phyloP scores from a whole-genome alignment of 1,140 invertebrate species.

The Lerema accius region DNA sequence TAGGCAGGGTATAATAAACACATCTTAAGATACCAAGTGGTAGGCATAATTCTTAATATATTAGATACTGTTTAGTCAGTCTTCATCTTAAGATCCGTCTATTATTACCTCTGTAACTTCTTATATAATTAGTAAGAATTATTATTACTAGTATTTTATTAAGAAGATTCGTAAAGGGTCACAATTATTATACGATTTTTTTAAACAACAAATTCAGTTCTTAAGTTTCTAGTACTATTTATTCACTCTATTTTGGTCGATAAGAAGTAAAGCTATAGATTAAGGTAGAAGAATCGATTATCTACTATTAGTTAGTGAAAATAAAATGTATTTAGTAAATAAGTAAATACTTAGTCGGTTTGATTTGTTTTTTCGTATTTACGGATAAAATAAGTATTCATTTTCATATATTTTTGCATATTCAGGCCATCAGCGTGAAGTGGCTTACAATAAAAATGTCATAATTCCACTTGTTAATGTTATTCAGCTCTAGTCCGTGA shows the following conservation, averaged over 20 bases:
- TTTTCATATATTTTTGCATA: conserved; percentile 11
- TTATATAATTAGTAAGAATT: conserved; percentile 22
- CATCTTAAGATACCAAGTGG: conserved; percentile 61
- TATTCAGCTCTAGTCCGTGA: conserved; percentile 3
- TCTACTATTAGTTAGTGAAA: too few species aligned
- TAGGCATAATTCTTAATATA: conserved; percentile 25
- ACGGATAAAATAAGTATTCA: background rate
- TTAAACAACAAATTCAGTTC: conserved; percentile 38
- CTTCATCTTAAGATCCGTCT: conserved; percentile 74
- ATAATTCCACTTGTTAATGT: conserved; percentile 21
- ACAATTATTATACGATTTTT: conserved; percentile 18
- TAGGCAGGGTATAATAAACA: conserved; percentile 60
- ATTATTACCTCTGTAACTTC: conserved; percentile 54
- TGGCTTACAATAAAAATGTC: conserved; percentile 16
- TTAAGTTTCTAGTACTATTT: conserved; percentile 37
- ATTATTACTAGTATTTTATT: conserved; percentile 42
- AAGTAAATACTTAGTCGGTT: too few species aligned
- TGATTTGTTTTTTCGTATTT: background rate
- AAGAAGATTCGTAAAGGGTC: conserved; percentile 34
- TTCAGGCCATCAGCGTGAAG: conserved; percentile 17
- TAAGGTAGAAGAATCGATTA: conserved; percentile 33
- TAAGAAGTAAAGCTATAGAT: conserved; percentile 58
- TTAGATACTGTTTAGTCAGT: conserved; percentile 40
- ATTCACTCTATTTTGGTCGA: conserved; percentile 60
- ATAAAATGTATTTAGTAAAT: too few species aligned